Base-by-base conservation (phyloP, 2,888 invertebrate genomes). In the Drosophila hawaiiensis region DNA sequence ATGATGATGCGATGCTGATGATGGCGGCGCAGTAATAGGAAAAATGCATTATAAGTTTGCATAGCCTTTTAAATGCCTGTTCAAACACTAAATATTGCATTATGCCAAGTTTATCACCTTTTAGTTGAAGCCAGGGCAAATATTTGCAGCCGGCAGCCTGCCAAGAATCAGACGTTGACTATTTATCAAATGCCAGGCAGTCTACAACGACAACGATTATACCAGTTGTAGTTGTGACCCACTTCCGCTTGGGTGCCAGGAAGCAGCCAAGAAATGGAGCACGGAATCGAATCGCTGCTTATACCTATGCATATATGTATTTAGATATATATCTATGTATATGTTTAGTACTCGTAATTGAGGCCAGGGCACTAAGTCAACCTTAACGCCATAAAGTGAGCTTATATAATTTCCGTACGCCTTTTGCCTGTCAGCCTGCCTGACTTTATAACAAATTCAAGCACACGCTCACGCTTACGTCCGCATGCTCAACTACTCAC, bases 101-200 rank as follows among this genome's bases (percentile, higher is more conserved):
- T 87, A 82, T 87, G 85, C 72, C 79, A 79, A 76, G 85, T 83
- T 84, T 76, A 84, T 80, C 87, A 84, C 84, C 83, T 84, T 84
- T 84, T 76, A 87, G 84, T 76, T 68, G 68, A 78, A 68, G 71
- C 68, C 73, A 54, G 62, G 25, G 72, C 65, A 79, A 84, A 88
- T 88, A 88, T 84, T 83, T 81, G 68, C 58, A 28, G 28, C 58
- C 59, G 59, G 76, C 73, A 73, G 64, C 22, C 39, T 68, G 76
- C 76, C 73, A 79, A 76, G 73, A 71, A 75, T 62, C 64, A 70
- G 66, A n/a, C 71, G 50, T 66, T 39, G 67, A 65, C 77, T 72
- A 80, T 82, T 80, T 82, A 81, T 81, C 82, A 78, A 76, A 73
- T 55, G 76, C 39, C 66, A 63, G 67, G 35, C 75, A 25, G 60